Conservation (phyloP, 2,888 invertebrate genomes). For the Euspilapteryx auroguttella region DNA sequence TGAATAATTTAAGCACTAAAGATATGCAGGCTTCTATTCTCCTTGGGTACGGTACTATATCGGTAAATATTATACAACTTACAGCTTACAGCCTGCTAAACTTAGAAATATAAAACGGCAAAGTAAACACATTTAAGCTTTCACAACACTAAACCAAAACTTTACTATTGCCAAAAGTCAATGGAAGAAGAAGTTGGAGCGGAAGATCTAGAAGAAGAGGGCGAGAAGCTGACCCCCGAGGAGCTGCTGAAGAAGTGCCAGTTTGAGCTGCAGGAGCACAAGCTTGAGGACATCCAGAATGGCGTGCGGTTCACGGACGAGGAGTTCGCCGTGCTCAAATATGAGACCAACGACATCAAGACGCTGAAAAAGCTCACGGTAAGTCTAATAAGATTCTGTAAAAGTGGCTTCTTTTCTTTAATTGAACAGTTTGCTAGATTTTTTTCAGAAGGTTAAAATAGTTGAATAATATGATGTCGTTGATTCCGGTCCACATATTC, state of each 20-base stretch:
- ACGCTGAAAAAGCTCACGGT: conserved; percentile 61
- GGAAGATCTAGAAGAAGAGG: conserved; percentile 26
- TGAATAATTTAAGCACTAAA: too few relatives aligned
- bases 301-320: conserved; percentile 61
- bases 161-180: conserved; percentile 17
- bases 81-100: too few relatives aligned
- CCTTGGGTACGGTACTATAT: too few relatives aligned
- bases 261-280: conserved; percentile 32
- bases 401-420: neutral
- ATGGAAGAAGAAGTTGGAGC: conserved; percentile 40
- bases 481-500: neutral
- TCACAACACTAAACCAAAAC: too few relatives aligned
- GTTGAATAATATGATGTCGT: neutral
- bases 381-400: conserved; percentile 12
- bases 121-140: too few relatives aligned
- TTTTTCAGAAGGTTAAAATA: neutral
- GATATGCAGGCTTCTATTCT: too few relatives aligned
- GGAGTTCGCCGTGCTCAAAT: conserved; percentile 62
- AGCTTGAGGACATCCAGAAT: conserved; percentile 44
- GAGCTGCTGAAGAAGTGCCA: conserved; percentile 30
- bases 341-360: conserved; percentile 64
- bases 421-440: neutral
- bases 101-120: too few relatives aligned
- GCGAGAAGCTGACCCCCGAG: conserved; percentile 38
- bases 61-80: too few relatives aligned